Base-by-base conservation (phyloP, 1,140 invertebrate species). In the Lerema accius region DNA sequence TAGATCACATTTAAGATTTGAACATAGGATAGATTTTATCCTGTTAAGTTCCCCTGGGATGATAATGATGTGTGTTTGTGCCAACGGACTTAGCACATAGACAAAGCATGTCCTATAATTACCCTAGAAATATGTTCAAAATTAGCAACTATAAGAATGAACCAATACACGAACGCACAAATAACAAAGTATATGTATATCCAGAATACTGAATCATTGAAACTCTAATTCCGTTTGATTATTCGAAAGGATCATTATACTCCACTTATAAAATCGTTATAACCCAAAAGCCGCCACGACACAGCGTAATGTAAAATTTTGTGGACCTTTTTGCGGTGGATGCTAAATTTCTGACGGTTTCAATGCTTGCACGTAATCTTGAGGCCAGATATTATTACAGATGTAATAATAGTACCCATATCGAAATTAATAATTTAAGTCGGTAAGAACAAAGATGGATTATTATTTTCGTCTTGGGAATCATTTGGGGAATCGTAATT, bases 221-320 rank as follows among this genome's bases (percentile, higher is more conserved):
- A 75, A 69, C 51, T 58, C 50, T 48, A 62, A 53, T 46, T 71
- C 56, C 65, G 65, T 69, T 69, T 64, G 45, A 65, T 68, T 65
- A 59, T 40, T 48, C 42, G 28, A 26, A 53, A 51, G 63, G 63
- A 42, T 59, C 61, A 71, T 71, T 69, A 75, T 66, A 45, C 43
- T 16, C 55, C 62, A 51, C 53, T 75, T 75, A 75, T 75, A 75
- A 67, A 61, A 69, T 75, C 72, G 62, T 75, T 71, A 74, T 65
- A 66, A 63, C 13, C 37, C 32, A 39, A 51, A 60, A 35, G 32
- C 37, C 32, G 48, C 35, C 58, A 49, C 45, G 35, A 60, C 58
- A 60, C 35, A 46, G 46, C 42, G 48, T 65, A 59, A 59, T 65
- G 23, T 58, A 51, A 59, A 37, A 53, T 65, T 60, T 42, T 50